A percentile compares a stretch with the other conserved stretches of the same genome.
Conservation (phyloP, 2,888 invertebrate genomes). For the Idaea aversata region DNA sequence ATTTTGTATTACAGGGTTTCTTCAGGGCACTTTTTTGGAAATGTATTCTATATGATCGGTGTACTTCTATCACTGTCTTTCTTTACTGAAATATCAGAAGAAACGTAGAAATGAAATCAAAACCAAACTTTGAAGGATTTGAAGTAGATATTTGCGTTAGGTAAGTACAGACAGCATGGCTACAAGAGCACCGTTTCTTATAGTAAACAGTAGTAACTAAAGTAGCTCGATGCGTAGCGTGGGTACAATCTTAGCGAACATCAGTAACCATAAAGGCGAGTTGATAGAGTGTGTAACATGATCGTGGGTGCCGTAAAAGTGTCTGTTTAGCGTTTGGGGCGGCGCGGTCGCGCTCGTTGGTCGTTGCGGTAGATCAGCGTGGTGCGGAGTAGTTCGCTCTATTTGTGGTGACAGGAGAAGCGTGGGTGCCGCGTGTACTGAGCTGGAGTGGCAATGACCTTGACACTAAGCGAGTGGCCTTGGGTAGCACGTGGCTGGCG, state of each 20-base stretch:
- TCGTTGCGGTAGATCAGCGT: constrained; percentile 61
- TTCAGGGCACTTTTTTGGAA: no score
- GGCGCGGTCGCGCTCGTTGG: constrained; percentile 41
- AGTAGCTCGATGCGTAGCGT: background rate
- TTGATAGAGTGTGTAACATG: constrained; percentile 15
- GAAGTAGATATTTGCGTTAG: background rate
- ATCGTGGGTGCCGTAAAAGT: constrained; percentile 28
- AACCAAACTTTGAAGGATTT: background rate
- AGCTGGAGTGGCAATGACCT: constrained; percentile 80
- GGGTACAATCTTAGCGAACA: background rate
- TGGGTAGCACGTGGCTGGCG: constrained; percentile 79
- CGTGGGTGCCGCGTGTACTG: constrained; percentile 78
- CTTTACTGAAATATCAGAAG: no score
- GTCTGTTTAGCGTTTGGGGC: constrained; percentile 27
- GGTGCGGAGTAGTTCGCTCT: constrained; percentile 73
- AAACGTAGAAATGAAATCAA: no score
- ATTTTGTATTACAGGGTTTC: no score
- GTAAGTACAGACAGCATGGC: background rate
- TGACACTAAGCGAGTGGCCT: constrained; percentile 81
- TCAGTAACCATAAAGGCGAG: background rate
- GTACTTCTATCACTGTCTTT: no score
- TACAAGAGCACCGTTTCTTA: background rate
- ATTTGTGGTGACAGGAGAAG: constrained; percentile 79
- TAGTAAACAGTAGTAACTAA: background rate
- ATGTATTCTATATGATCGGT: no score